Evolutionary conservation across 1,140 invertebrate species (phyloP).

Genomic region (Drosophila guanche): DNA sequence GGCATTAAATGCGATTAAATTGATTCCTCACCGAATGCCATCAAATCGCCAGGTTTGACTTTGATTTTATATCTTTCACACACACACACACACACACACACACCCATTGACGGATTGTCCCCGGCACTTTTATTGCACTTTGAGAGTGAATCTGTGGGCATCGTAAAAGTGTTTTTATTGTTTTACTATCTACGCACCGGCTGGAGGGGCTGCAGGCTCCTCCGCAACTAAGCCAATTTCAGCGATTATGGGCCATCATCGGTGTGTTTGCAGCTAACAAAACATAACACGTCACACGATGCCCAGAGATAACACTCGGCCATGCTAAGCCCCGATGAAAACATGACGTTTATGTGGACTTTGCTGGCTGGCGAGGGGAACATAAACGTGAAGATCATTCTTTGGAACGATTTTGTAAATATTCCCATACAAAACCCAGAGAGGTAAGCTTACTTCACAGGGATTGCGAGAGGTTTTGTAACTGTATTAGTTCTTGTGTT

Average conservation of each 20-base stretch:
- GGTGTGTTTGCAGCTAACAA: slow-evolving; percentile 77
- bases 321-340: slow-evolving; percentile 49
- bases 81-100: too few species aligned
- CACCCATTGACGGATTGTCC: slow-evolving; percentile 62
- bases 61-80: slow-evolving; percentile 61
- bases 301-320: slow-evolving; percentile 41
- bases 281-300: slow-evolving; percentile 56
- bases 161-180: slow-evolving; percentile 79
- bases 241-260: slow-evolving; percentile 71
- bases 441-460: slow-evolving; percentile 27
- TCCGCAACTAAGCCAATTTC: slow-evolving; percentile 71
- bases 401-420: slow-evolving; percentile 39
- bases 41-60: slow-evolving; percentile 66
- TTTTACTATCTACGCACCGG: slow-evolving; percentile 69
- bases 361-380: not conserved
- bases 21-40: slow-evolving; percentile 72
- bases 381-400: slow-evolving; percentile 6
- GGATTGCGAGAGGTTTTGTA: slow-evolving; percentile 4
- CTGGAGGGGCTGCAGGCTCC: slow-evolving; percentile 15
- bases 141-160: slow-evolving; percentile 52
- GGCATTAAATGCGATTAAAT: slow-evolving; percentile 82
- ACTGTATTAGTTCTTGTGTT: not conserved
- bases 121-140: slow-evolving; percentile 74
- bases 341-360: slow-evolving; percentile 58
- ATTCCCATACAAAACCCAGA: slow-evolving; percentile 1